These are phyloP conservation scores for Urocitellus parryii DNA, from an alignment of 2,113 vertebrate species.

Conservation along the genomic window DNA sequence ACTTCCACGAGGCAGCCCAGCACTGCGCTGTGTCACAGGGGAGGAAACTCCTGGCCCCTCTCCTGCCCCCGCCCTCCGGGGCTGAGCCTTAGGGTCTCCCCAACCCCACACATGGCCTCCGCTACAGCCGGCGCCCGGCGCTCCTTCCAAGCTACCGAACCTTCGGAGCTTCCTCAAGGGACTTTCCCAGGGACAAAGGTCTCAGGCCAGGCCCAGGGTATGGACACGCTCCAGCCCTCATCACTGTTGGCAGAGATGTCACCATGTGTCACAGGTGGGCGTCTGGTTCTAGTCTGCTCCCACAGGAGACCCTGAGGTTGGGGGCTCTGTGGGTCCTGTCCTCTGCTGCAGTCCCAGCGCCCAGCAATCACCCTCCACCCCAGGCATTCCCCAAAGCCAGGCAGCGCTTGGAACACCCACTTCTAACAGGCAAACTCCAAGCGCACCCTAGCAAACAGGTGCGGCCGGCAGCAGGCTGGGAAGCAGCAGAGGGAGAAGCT, in stretches of 20 bases:
- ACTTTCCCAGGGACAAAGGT: background rate
- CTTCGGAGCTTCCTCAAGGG: constrained; percentile 15
- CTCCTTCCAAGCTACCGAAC: background rate
- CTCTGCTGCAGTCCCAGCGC: background rate
- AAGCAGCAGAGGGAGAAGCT: background rate
- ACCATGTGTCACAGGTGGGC: background rate
- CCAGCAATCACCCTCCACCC: background rate
- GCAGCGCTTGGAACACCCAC: background rate
- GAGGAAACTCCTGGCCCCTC: background rate
- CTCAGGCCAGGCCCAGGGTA: background rate
- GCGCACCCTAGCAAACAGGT: background rate
- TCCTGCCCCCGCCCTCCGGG: background rate
- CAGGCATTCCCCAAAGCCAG: background rate
- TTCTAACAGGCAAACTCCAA: background rate
- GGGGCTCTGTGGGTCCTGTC: background rate
- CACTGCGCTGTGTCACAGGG: background rate
- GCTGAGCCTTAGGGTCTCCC: background rate
- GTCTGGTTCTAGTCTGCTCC: background rate
- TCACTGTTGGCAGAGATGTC: background rate
- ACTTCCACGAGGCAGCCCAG: background rate
- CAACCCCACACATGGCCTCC: background rate
- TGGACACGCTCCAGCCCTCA: background rate
- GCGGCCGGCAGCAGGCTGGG: background rate
- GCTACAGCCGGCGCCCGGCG: background rate
- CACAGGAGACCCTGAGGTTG: background rate